These are phyloP conservation scores for Corythaixoides concolor DNA, from an alignment of 2,113 vertebrate species.

Conservation along the genomic window DNA sequence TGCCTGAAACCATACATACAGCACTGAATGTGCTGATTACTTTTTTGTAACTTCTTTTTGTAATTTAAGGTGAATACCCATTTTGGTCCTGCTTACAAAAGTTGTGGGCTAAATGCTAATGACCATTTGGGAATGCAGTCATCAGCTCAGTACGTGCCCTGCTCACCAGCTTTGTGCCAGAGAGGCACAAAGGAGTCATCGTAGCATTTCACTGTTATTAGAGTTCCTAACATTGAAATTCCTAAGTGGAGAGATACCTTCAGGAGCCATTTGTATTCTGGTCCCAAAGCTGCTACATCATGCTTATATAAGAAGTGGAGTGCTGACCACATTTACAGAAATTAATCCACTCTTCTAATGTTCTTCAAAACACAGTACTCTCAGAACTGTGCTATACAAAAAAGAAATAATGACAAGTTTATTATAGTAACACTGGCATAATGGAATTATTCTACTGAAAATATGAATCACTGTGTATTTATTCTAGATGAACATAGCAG, in stretches of 20 bases:
- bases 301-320: not conserved
- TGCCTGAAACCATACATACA: not conserved
- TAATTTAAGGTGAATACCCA: not conserved
- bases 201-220: not conserved
- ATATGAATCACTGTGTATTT: not conserved
- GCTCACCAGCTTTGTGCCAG: not conserved
- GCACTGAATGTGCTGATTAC: not conserved
- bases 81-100: not conserved
- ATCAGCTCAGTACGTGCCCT: not conserved
- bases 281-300: not conserved
- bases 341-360: not conserved
- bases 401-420: not conserved
- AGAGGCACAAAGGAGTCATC: not conserved
- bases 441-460: constrained; percentile 7
- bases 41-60: not conserved
- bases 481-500: not conserved
- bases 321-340: not conserved
- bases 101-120: not conserved
- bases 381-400: not conserved
- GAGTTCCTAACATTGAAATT: not conserved
- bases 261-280: not conserved
- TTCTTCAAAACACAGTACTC: not conserved
- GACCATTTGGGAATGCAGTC: not conserved
- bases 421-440: not conserved
- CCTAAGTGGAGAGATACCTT: not conserved